phyloP scores from a whole-genome alignment of 2,113 vertebrate species.

The Axis porcinus region DNA sequence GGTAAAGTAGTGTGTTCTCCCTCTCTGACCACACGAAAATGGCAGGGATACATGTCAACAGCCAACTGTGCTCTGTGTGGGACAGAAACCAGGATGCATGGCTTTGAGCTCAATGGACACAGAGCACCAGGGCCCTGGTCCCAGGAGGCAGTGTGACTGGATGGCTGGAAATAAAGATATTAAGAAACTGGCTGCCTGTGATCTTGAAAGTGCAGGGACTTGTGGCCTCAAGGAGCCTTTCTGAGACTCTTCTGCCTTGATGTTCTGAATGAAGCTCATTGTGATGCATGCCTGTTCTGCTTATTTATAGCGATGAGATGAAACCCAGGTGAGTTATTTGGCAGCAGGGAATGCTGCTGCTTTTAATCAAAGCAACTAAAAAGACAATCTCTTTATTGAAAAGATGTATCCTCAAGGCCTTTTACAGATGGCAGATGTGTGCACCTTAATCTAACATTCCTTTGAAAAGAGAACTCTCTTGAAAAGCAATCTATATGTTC shows the following conservation, averaged over 20 bases:
- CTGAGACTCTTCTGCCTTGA: neutral
- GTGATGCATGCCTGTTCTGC: neutral
- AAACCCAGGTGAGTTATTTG: constrained; percentile 38
- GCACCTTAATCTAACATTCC: neutral
- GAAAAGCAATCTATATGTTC: neutral
- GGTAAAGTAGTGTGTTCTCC: fast-evolving
- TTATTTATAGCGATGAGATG: neutral
- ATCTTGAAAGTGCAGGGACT: neutral
- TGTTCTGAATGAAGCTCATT: neutral
- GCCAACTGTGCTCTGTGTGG: fast-evolving
- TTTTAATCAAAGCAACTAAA: constrained; percentile 68
- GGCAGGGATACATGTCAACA: neutral
- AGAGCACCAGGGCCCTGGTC: neutral
- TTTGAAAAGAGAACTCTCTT: constrained; percentile 26
- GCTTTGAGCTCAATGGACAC: neutral
- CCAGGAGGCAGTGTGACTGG: neutral
- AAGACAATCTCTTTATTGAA: constrained; percentile 50
- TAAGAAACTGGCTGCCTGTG: neutral
- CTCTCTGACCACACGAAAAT: neutral
- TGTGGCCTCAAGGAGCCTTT: neutral
- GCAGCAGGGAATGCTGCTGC: constrained; percentile 45
- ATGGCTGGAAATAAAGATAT: neutral
- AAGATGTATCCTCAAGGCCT: constrained; percentile 40
- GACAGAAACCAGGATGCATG: neutral
- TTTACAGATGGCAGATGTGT: constrained; percentile 18